phyloP scores from a whole-genome alignment of 1,140 invertebrate species.

The Meteorus sp. region DNA sequence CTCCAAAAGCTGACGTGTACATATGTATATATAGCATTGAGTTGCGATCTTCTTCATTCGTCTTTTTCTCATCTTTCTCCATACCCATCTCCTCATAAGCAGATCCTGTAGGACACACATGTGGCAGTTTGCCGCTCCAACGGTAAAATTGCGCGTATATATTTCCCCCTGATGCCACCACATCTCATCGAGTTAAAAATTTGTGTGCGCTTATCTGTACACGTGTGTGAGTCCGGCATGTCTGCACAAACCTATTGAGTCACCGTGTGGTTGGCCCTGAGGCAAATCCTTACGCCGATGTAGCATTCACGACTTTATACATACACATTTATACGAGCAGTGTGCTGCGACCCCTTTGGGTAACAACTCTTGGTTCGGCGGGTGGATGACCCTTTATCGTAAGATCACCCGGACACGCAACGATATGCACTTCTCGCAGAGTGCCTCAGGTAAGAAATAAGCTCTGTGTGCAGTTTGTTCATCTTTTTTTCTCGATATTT shows the following conservation, averaged over 20 bases:
- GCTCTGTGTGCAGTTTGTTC: too few relatives aligned
- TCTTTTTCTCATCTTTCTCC: background rate
- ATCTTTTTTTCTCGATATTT: too few relatives aligned
- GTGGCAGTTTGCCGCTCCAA: conserved; percentile 1
- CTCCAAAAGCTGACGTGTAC: too few relatives aligned
- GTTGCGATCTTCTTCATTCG: background rate
- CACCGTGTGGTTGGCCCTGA: background rate
- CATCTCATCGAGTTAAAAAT: background rate
- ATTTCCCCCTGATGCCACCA: background rate
- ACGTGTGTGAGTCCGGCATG: background rate
- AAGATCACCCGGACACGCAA: conserved; percentile 18
- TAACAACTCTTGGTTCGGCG: conserved; percentile 15
- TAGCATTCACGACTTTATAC: background rate
- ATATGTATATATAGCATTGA: background rate
- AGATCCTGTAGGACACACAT: conserved; percentile 12
- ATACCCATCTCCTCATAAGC: background rate
- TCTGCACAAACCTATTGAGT: conserved; percentile 9
- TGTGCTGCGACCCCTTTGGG: background rate
- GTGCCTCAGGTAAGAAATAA: background rate
- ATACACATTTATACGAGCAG: background rate
- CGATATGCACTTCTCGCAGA: conserved; percentile 13
- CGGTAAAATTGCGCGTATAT: conserved; percentile 5
- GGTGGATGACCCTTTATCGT: conserved; percentile 27
- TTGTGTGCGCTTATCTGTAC: conserved; percentile 2
- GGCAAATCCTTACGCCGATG: background rate